Percentiles rank a stretch among this genome's conserved stretches.
These are phyloP conservation scores for Hypsibius dujardini DNA, from an alignment of 1,140 invertebrate genomes.

Conservation along the genomic window DNA sequence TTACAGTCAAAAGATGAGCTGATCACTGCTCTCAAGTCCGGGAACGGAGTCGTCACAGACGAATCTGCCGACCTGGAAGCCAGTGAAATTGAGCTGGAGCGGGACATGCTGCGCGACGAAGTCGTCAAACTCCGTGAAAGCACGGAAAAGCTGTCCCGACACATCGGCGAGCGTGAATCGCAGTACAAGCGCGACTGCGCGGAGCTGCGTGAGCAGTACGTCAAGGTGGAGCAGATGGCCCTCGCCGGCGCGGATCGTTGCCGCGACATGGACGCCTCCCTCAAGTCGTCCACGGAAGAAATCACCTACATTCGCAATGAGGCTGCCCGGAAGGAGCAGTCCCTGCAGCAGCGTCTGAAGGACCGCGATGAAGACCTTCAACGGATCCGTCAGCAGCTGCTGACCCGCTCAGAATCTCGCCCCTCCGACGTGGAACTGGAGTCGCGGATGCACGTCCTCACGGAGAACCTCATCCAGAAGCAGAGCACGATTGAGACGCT, in stretches of 20 bases:
- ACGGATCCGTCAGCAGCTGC: constrained; percentile 11
- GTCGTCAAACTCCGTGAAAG: constrained; percentile 39
- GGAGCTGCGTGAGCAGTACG: neutral
- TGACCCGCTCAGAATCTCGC: neutral
- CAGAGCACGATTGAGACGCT: constrained; percentile 55
- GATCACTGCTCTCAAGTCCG: constrained; percentile 20
- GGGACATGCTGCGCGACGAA: constrained; percentile 44
- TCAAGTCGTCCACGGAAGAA: neutral
- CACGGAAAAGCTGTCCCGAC: constrained; percentile 38
- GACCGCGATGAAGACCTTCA: constrained; percentile 19
- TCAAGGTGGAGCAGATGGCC: neutral
- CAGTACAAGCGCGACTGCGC: constrained; percentile 10
- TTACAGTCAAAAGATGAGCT: constrained; percentile 42
- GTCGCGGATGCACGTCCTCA: constrained; percentile 47
- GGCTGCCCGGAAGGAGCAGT: neutral
- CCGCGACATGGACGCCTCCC: neutral
- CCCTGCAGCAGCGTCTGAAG: constrained; percentile 13
- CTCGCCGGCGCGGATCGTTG: neutral
- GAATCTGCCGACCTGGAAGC: constrained; percentile 29
- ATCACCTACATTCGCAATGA: neutral
- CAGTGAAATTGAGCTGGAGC: constrained; percentile 41
- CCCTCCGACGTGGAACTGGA: constrained; percentile 42
- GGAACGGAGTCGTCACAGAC: constrained; percentile 27
- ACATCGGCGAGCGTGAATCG: constrained; percentile 38
- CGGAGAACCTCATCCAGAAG: constrained; percentile 59